Percentiles rank a stretch among this genome's conserved stretches.
phyloP scores from a whole-genome alignment of 2,888 invertebrate genomes.

The Entomobrya proxima region DNA sequence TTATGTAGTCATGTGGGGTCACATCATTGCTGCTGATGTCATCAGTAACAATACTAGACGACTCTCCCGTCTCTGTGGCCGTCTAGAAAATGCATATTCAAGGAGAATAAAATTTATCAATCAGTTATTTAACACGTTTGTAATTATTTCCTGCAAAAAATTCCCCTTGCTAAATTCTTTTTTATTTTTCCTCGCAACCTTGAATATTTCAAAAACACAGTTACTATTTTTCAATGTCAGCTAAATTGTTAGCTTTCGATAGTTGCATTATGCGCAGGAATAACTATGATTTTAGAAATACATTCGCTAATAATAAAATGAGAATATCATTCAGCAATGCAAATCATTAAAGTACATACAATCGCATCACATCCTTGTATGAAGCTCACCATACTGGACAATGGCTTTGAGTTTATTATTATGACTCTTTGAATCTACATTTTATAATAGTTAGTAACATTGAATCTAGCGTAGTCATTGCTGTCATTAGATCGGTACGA shows the following conservation, averaged over 20 bases:
- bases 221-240: slow-evolving; percentile 31
- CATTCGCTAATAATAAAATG: too few relatives aligned
- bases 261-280: not conserved
- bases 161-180: not conserved
- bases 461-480: too few relatives aligned
- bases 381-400: too few relatives aligned
- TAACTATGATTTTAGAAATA: not conserved
- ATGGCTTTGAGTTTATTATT: too few relatives aligned
- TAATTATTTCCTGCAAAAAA: not conserved
- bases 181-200: not conserved
- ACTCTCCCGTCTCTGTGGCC: slow-evolving; percentile 55
- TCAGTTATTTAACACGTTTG: not conserved
- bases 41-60: slow-evolving; percentile 37
- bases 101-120: not conserved
- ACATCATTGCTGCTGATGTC: slow-evolving; percentile 69
- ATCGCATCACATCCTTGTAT: too few relatives aligned
- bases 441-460: too few relatives aligned
- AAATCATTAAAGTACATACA: too few relatives aligned
- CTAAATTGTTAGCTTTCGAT: not conserved
- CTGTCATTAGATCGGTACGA: too few relatives aligned
- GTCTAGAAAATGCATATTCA: slow-evolving; percentile 25
- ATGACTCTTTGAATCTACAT: too few relatives aligned
- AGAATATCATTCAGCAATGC: too few relatives aligned
- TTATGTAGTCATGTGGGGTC: slow-evolving; percentile 72
- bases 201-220: slow-evolving; percentile 7